Evolutionary conservation across 2,888 invertebrate species (phyloP), one percentile per base, ranked within the genome.

Genomic region (Phortica magna): DNA sequence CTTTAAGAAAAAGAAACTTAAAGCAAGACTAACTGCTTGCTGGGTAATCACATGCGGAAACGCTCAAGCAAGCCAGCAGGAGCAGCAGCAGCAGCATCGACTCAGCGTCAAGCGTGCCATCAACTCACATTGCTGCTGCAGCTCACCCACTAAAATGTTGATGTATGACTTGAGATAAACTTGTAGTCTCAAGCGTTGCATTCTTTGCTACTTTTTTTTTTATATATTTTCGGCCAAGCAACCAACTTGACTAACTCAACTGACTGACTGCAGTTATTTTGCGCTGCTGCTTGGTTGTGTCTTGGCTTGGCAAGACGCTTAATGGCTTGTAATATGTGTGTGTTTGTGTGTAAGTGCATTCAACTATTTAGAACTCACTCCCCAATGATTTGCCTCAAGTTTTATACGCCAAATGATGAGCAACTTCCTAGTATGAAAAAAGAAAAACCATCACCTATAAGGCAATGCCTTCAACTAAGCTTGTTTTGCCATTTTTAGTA

Each of bases 11-110:
- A n/a, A n/a, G n/a, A 57, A 61, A 73, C 55, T 59, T 55, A 39
- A 41, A 67, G 78, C 78, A 77, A 84, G 83, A 87, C 87, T 83
- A 85, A 85, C 85, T 87, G 85, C 88, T 84, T 87, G 85, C 88
- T 84, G 86, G 84, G 86, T 85, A 85, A 87, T 87, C 88, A 82
- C 88, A 87, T 85, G 85, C 88, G 61, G 61, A 22, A 14, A 48
- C 31, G 10, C 48, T n/a, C 70, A 70, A 48, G 70, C 70, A n/a
- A 14, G 43, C 7, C 75, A 64, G 65, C 74, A 42, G 68, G 75
- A 78, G 59, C 76, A 79, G 77, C 74, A 78, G 78, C 81, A 78
- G 81, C 76, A 14, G 53, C 19, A 41, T 9, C 12, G 48, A 17
- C 74, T 71, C 53, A 53, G 53, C 53, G 76, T 43, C 55, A 77